These are phyloP conservation scores for Gopherus flavomarginatus DNA, from an alignment of 2,113 vertebrate genomes.

Conservation along the genomic window DNA sequence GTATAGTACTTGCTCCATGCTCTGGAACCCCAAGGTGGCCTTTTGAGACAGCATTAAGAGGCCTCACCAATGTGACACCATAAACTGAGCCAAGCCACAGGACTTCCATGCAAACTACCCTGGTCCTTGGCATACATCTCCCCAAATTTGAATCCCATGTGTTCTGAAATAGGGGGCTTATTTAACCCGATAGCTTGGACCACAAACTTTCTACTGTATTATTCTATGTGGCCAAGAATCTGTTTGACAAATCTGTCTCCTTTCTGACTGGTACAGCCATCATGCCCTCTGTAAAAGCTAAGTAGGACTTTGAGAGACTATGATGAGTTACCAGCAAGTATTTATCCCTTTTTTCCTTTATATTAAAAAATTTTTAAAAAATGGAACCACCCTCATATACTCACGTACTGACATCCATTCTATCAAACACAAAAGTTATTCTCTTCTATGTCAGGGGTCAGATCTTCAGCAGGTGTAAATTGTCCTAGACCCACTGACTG, in stretches of 20 bases:
- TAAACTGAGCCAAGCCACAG: neutral
- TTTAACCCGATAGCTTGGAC: neutral
- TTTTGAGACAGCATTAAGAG: neutral
- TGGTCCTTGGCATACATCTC: neutral
- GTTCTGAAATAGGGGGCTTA: neutral
- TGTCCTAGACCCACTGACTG: neutral
- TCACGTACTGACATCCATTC: neutral
- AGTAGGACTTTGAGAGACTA: neutral
- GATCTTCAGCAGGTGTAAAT: neutral
- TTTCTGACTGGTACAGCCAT: neutral
- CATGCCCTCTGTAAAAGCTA: neutral
- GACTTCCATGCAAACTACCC: neutral
- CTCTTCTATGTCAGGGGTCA: neutral
- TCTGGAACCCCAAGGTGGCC: neutral
- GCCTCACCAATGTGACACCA: neutral
- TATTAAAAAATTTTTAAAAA: neutral
- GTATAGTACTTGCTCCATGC: neutral
- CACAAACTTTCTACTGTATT: too few relatives aligned
- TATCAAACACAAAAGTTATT: neutral
- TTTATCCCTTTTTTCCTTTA: too few relatives aligned
- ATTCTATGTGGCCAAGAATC: neutral
- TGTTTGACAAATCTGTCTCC: neutral
- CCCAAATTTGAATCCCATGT: neutral
- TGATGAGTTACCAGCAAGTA: neutral
- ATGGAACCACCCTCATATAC: neutral